These are phyloP conservation scores for Sweltsa coloradensis DNA, from an alignment of 1,140 invertebrate genomes.

Conservation along the genomic window DNA sequence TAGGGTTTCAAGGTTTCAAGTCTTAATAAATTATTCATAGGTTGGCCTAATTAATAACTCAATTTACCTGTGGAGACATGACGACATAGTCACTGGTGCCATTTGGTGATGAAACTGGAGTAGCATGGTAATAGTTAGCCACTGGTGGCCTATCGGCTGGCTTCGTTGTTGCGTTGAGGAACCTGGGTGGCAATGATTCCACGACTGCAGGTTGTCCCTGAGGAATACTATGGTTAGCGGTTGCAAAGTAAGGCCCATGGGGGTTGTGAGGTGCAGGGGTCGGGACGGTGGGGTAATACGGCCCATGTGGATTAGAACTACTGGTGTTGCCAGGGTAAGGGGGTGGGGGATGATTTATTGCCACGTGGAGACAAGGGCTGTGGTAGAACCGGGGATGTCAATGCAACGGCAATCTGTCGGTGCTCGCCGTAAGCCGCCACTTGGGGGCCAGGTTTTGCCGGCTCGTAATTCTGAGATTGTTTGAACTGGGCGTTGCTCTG, in stretches of 20 bases:
- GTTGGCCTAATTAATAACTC: too few species aligned
- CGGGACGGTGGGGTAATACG: too few species aligned
- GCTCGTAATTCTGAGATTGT: slow-evolving; percentile 25
- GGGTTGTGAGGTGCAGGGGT: background rate
- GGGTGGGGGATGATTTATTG: slow-evolving; percentile 17
- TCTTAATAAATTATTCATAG: too few species aligned
- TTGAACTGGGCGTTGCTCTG: slow-evolving; percentile 10
- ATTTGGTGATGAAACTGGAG: slow-evolving; percentile 9
- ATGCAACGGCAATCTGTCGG: slow-evolving; percentile 6
- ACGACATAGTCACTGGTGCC: slow-evolving; percentile 12
- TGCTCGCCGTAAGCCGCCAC: slow-evolving; percentile 22
- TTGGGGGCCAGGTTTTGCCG: slow-evolving; percentile 35
- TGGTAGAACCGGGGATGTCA: slow-evolving; percentile 13
- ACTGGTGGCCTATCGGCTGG: background rate
- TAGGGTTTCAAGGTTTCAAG: too few species aligned
- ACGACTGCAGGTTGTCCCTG: background rate
- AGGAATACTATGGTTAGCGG: background rate
- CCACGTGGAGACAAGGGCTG: slow-evolving; percentile 1
- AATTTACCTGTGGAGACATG: slow-evolving; percentile 9
- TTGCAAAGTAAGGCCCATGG: background rate
- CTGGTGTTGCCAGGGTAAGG: slow-evolving; percentile 17
- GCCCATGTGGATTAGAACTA: background rate
- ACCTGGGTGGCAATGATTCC: background rate
- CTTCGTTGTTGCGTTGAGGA: background rate
- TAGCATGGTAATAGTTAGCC: slow-evolving; percentile 7